Percentiles rank a stretch among this genome's conserved stretches.
These are phyloP conservation scores for Salminus brasiliensis DNA, from an alignment of 2,113 vertebrate genomes.

Conservation along the genomic window DNA sequence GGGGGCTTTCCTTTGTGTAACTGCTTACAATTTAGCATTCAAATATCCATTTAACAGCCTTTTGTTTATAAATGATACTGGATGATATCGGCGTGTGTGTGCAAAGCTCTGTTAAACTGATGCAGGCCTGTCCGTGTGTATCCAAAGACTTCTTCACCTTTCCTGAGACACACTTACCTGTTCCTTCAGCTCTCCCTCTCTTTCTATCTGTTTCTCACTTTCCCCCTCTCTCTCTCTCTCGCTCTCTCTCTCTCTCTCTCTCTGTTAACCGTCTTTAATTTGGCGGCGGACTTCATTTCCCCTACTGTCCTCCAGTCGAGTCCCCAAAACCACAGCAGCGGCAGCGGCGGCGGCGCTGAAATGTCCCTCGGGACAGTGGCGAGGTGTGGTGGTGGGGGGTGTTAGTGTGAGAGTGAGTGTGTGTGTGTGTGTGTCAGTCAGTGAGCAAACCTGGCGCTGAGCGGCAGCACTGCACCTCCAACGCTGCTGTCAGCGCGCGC, in stretches of 20 bases:
- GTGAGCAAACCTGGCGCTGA: constrained; percentile 85
- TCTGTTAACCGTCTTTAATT: constrained; percentile 48
- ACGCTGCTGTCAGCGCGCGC: constrained; percentile 42
- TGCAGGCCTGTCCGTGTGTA: too few species aligned
- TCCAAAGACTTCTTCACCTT: too few species aligned
- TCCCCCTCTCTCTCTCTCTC: too few species aligned
- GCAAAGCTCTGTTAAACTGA: too few species aligned
- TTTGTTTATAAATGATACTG: too few species aligned
- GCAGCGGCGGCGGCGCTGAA: constrained; percentile 46
- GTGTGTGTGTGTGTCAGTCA: constrained; percentile 80
- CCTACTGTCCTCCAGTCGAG: constrained; percentile 75
- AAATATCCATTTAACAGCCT: too few species aligned
- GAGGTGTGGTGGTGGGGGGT: constrained; percentile 52
- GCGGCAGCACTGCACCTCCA: constrained; percentile 86
- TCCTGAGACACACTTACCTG: constrained; percentile 2
- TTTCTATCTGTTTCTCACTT: not conserved
- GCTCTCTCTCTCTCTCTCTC: not conserved
- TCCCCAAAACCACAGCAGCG: not conserved
- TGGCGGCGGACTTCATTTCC: constrained; percentile 82
- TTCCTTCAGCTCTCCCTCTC: not conserved
- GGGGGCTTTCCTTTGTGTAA: too few species aligned
- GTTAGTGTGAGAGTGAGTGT: constrained; percentile 54
- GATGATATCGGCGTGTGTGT: too few species aligned
- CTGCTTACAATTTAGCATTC: too few species aligned
- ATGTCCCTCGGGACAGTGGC: constrained; percentile 52